Evolutionary conservation across 2,888 invertebrate species (phyloP), one percentile per base, ranked within the genome.

Genomic region (Yponomeuta cagnagella): DNA sequence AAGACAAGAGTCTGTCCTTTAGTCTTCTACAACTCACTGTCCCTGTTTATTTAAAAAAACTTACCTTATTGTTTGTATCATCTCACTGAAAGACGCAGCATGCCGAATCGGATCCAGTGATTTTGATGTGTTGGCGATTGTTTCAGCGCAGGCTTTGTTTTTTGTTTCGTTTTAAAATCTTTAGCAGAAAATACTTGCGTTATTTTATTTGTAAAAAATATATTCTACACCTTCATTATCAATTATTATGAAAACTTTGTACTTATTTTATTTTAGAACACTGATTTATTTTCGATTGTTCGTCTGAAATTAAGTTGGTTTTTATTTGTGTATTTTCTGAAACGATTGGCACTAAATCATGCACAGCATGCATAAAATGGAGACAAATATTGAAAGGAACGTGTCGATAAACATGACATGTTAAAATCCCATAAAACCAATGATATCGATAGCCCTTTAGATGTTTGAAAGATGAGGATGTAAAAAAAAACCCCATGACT

Each of bases 51-150:
- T 2, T 37, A 58, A 37, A 31, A 23, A 63, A 52, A 86, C 90
- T 89, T 80, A 91, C 91, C 91, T 90, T 82, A 77, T 80, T 76
- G 75, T 82, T 76, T 88, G 91, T 91, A 90, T 91, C 88, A 90
- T 88, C 90, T 70, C 79, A 78, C 77, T n/a, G 74, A 75, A 76
- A 58, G 52, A 83, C 84, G 89, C 77, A 80, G 85, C 74, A 82
- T 78, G 77, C 78, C 78, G 72, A 71, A 70, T 72, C 68, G 77
- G 75, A 43, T 33, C 71, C 23, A 43, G n/a, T 48, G 65, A 65
- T 12, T 12, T 30, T 8, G 43, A 5, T 43, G 31, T 65, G 30
- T 12, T 30, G 23, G 33, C 65, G 65, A 30, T 58, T 12, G 52
- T 58, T 58, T 58, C 52, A 58, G 12, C 4, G 31, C 33, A 65